Evolutionary conservation across 2,113 vertebrate species (phyloP).

Genomic region (Gallinago paraguaiae): DNA sequence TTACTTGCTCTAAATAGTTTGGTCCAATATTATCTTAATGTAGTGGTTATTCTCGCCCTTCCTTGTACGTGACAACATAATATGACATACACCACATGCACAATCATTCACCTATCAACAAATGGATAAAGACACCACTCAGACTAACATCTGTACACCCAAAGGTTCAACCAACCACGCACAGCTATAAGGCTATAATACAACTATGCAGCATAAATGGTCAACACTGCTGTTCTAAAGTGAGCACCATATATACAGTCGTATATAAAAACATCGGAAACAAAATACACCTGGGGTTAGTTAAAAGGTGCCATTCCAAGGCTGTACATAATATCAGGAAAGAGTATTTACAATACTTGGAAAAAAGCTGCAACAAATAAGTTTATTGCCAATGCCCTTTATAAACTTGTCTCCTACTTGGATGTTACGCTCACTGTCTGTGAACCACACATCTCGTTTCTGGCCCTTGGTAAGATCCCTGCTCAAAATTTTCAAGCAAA

Average conservation of each 20-base stretch:
- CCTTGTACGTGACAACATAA: conserved; percentile 72
- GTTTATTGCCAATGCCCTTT: conserved; percentile 98
- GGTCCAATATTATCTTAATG: conserved; percentile 87
- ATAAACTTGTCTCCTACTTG: conserved; percentile 64
- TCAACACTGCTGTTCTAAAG: conserved; percentile 86
- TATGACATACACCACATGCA: conserved; percentile 91
- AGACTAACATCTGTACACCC: conserved; percentile 74
- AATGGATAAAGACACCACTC: conserved; percentile 80
- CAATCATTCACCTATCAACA: conserved; percentile 85
- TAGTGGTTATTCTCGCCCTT: conserved; percentile 80
- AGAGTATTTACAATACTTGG: conserved; percentile 84
- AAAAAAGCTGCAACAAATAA: conserved; percentile 91
- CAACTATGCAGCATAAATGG: conserved; percentile 88
- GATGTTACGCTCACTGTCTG: conserved; percentile 66
- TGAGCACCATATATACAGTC: conserved; percentile 92
- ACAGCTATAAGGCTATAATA: conserved; percentile 89
- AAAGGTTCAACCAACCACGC: conserved; percentile 78
- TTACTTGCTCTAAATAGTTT: conserved; percentile 84
- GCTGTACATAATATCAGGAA: conserved; percentile 79
- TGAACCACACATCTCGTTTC: conserved; percentile 72
- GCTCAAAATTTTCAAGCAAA: conserved; percentile 73
- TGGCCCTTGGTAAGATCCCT: conserved; percentile 79
- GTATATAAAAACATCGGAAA: conserved; percentile 83
- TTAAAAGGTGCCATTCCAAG: conserved; percentile 83
- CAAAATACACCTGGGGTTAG: conserved; percentile 77